phyloP scores from a whole-genome alignment of 2,797 vertebrate genomes.

The Setipinna tenuifilis region DNA sequence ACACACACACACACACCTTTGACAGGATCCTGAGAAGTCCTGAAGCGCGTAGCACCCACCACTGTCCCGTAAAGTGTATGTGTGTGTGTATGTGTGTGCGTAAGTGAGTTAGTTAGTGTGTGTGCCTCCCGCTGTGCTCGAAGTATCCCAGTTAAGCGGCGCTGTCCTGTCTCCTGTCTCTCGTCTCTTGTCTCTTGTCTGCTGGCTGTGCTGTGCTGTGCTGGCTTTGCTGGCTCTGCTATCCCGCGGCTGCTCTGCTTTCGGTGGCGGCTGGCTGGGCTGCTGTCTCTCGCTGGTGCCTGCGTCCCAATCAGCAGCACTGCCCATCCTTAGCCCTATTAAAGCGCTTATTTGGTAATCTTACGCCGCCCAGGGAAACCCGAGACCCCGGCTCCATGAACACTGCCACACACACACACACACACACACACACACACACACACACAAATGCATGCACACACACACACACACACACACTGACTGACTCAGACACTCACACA shows the following conservation, averaged over 20 bases:
- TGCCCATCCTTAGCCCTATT: conserved; percentile 72
- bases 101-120: not conserved
- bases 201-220: conserved; percentile 35
- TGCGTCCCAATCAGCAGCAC: conserved; percentile 74
- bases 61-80: conserved; percentile 47
- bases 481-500: not conserved
- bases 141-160: not conserved
- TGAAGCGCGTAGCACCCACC: conserved; percentile 64
- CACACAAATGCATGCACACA: conserved; percentile 39
- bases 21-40: conserved; percentile 51
- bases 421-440: conserved; percentile 27
- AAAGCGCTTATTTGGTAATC: conserved; percentile 79
- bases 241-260: conserved; percentile 39
- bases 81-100: conserved; percentile 36
- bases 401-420: conserved; percentile 45
- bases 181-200: too few relatives aligned
- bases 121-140: not conserved
- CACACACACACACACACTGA: conserved; percentile 40
- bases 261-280: too few relatives aligned
- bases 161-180: not conserved
- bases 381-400: conserved; percentile 65
- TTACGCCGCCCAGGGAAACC: conserved; percentile 76
- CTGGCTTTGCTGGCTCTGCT: too few relatives aligned
- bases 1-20: not conserved
- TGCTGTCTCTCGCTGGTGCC: conserved; percentile 60